Evolutionary conservation across 2,113 vertebrate species (phyloP), one percentile per base, ranked within the genome.

Genomic region (Caranx ignobilis): DNA sequence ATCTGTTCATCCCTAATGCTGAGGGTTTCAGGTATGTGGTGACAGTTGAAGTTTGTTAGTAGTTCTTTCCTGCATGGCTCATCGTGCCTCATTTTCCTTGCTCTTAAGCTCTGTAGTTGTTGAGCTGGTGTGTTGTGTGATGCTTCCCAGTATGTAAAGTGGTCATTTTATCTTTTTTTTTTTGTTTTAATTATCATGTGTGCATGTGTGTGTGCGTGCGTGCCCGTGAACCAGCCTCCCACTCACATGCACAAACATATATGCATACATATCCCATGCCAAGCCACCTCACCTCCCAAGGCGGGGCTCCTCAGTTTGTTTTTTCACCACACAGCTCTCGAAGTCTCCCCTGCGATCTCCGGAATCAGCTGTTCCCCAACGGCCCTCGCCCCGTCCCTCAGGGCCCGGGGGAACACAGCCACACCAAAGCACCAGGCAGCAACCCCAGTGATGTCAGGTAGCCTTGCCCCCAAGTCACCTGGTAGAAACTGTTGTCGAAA

Each of bases 391-490:
- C 96, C 37, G 68, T 93, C 92, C 95, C 95, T 45, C 92, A 92
- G 90, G 2, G 91, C 10, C 71, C 83, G 0, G 93, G 96, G 87
- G 97, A 99, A 91, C 92, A 94, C 56, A 91, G 88, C 93, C 95
- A 93, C 75, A 92, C 88, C 95, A 98, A 97, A 96, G 88, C 95
- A 92, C 88, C 96, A 82, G 69, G 91, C 95, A 95, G 94, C 96
- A 94, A 90, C 95, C 94, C 96, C 89, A 96, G 91, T 97, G 98
- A 99, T 32, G 92, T 95, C 97, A 99, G 98, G 98, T 99, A 99
- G 97, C 92, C 88, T 74, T 82, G 79, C 80, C 86, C 86, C 85
- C 57, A 67, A 79, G 82, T 79, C 66, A 73, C 69, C 56, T 62
- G 59, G 4, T 61, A 64, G 69, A 76, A 84, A 75, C 50, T 66